Percentiles rank a stretch among this genome's conserved stretches.
Conservation (phyloP, 1,140 invertebrate species). For the Argopecten irradians region DNA sequence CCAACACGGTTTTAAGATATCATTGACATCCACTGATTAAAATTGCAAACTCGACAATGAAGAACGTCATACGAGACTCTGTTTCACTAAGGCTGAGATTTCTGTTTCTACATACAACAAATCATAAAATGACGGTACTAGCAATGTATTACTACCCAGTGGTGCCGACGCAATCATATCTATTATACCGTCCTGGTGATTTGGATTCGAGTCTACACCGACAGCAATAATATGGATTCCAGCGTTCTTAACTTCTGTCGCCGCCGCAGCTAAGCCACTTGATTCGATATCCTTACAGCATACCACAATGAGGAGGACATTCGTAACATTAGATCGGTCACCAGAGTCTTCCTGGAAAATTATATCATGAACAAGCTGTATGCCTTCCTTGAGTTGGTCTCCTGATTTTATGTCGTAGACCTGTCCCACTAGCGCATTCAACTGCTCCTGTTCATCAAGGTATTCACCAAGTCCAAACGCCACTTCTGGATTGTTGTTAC, state of each 20-base stretch:
- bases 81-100: too few relatives aligned
- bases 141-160: background rate
- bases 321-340: background rate
- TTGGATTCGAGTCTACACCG: background rate
- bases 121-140: background rate
- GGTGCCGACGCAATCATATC: background rate
- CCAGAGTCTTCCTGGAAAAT: background rate
- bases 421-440: background rate
- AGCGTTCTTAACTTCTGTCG: background rate
- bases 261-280: background rate
- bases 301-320: background rate
- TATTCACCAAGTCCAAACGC: background rate
- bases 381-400: background rate
- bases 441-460: background rate
- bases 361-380: background rate
- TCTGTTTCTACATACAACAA: background rate
- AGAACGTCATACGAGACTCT: too few relatives aligned
- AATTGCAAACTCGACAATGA: too few relatives aligned
- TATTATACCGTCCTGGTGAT: background rate
- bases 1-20: too few relatives aligned
- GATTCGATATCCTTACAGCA: background rate
- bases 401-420: background rate
- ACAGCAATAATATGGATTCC: background rate
- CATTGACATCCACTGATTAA: too few relatives aligned
- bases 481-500: background rate